Conservation (phyloP, 1,140 invertebrate genomes). For the Holcopasites calliopsidis region DNA sequence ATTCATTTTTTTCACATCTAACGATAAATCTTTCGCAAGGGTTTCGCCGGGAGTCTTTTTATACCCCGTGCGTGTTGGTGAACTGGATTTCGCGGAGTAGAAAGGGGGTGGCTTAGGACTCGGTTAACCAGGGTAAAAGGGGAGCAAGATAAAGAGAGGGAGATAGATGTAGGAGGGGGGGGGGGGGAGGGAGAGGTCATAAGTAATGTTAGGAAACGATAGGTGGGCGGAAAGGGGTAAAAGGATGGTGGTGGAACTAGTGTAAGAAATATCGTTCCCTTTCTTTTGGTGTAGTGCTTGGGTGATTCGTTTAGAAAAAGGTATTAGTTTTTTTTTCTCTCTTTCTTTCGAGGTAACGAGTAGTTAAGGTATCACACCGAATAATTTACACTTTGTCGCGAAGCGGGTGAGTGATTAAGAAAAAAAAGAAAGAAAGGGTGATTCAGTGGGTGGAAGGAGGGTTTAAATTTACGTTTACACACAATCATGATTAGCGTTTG, state of each 20-base stretch:
- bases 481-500: slow-evolving; percentile 75
- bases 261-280: slow-evolving; percentile 52
- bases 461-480: slow-evolving; percentile 75
- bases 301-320: slow-evolving; percentile 74
- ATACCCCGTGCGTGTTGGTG: slow-evolving; percentile 46
- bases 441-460: slow-evolving; percentile 51
- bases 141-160: slow-evolving; percentile 9
- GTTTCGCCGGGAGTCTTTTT: slow-evolving; percentile 37
- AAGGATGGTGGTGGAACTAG: slow-evolving; percentile 62
- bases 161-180: slow-evolving; percentile 11
- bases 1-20: slow-evolving; percentile 77
- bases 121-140: neutral
- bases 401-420: slow-evolving; percentile 44
- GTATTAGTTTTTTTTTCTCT: neutral
- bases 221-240: slow-evolving; percentile 13
- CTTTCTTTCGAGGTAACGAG: slow-evolving; percentile 54
- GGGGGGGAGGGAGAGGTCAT: too few relatives aligned
- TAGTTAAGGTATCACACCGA: slow-evolving; percentile 65
- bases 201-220: too few relatives aligned
- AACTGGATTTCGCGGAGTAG: slow-evolving; percentile 32
- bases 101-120: slow-evolving; percentile 17
- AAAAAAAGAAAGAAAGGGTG: too few relatives aligned
- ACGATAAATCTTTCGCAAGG: slow-evolving; percentile 75
- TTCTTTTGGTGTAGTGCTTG: slow-evolving; percentile 50
- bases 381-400: slow-evolving; percentile 54